Conservation (phyloP, 2,113 vertebrate species). For the Cinclus mexicanus region DNA sequence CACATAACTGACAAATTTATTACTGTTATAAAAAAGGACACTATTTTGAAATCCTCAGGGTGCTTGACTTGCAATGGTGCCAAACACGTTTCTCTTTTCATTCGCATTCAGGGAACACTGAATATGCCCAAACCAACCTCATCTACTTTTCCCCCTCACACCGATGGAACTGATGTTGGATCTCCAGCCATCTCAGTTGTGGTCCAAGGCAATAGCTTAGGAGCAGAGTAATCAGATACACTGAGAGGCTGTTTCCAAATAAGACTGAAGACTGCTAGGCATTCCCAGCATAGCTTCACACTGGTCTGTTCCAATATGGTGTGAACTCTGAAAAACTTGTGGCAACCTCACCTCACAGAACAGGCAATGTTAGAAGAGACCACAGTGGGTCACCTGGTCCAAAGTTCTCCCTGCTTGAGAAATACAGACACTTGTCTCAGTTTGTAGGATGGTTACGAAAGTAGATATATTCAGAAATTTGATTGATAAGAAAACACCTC, state of each 20-base stretch:
- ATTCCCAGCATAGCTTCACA: background rate
- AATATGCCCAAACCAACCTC: background rate
- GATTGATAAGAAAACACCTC: background rate
- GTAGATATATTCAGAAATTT: background rate
- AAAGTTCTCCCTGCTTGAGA: background rate
- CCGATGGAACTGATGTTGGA: background rate
- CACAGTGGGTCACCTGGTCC: no score
- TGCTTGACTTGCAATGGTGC: conserved; percentile 9
- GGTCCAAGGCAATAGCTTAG: background rate
- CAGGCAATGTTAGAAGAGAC: background rate
- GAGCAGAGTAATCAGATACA: background rate
- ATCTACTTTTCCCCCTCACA: background rate
- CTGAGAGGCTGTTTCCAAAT: background rate
- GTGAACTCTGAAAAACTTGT: background rate
- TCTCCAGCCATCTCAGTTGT: background rate
- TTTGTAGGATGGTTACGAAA: background rate
- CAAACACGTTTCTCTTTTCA: conserved; percentile 34
- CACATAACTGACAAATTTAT: conserved; percentile 65
- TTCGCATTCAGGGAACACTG: conserved; percentile 27
- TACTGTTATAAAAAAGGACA: conserved; percentile 59
- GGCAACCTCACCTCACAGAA: background rate
- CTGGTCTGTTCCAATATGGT: background rate
- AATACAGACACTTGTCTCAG: background rate
- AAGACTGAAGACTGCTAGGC: background rate
- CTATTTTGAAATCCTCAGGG: conserved; percentile 39